Base-by-base conservation (phyloP, 2,797 vertebrate species). In the Notoglanidium macrostoma region DNA sequence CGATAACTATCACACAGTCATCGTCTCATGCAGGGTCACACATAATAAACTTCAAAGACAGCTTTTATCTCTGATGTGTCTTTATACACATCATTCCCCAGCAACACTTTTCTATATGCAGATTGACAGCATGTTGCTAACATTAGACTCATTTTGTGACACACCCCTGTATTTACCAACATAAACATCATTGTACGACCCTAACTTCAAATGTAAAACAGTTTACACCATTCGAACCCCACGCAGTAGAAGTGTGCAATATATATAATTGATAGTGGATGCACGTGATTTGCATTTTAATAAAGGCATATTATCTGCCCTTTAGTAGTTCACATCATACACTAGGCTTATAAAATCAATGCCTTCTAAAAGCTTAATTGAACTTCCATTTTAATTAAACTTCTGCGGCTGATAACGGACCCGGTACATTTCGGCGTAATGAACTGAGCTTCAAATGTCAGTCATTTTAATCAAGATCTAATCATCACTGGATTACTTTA, bases 301-400 rank as follows among this genome's bases (percentile, higher is more conserved):
- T 86, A 49, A 70, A 77, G 65, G 68, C 55, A 26, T 51, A 51
- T 84, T 85, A 87, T 84, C 57, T 26, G 46, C 61, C 51, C 54
- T 65, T 19, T 79, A 21, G 61, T 72, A 87, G 65, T 15, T 76
- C 59, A 63, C 74, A 21, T 80, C 76, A 86, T 74, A 79, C 32
- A 51, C 70, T 78, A 84, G 83, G 85, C 83, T 85, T 84, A 87
- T 32, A 55, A 90, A 89, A 87, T 85, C 78, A 83, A 88, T 89
- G 83, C 83, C 86, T 88, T 51, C 83, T 63, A 86, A 63, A 80
- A 87, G 83, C 73, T 49, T 83, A 78, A 86, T 67, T 81, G 68
- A 76, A 86, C 84, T 83, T 87, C 68, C 72, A 81, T 68, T 88
- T 89, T 86, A 80, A 88, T 84, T 86, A 82, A 88, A 90, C 73